A percentile compares a stretch with the other conserved stretches of the same genome.
Evolutionary conservation across 2,797 vertebrate genomes (phyloP).

Genomic region (Pipistrellus nathusii): DNA sequence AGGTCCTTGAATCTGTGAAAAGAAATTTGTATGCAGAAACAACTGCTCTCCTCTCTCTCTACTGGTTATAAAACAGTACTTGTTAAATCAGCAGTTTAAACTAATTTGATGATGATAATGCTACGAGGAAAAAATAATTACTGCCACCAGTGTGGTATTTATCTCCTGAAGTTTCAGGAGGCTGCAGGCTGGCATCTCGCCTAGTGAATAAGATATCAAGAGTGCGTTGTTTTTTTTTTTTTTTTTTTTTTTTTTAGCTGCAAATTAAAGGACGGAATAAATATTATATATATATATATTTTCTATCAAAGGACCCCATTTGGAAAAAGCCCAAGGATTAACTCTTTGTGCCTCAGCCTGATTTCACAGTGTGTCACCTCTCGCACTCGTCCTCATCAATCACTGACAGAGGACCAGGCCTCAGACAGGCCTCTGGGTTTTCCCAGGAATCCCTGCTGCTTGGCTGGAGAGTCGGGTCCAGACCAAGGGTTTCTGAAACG

Average conservation of each 20-base stretch:
- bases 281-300: constrained; percentile 70
- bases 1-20: constrained; percentile 37
- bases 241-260: constrained; percentile 59
- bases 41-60: neutral
- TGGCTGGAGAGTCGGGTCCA: constrained; percentile 83
- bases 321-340: constrained; percentile 85
- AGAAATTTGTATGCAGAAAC: constrained; percentile 60
- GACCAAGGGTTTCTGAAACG: constrained; percentile 76
- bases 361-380: constrained; percentile 86
- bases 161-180: constrained; percentile 70
- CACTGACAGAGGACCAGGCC: constrained; percentile 74
- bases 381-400: constrained; percentile 85
- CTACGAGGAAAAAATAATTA: constrained; percentile 60
- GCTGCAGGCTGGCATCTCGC: constrained; percentile 65
- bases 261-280: constrained; percentile 82
- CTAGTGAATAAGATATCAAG: constrained; percentile 75
- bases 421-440: constrained; percentile 84
- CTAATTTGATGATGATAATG: constrained; percentile 60
- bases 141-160: constrained; percentile 44
- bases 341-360: constrained; percentile 82
- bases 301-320: constrained; percentile 66
- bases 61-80: constrained; percentile 24
- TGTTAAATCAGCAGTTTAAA: constrained; percentile 65
- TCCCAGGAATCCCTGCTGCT: constrained; percentile 86
- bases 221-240: constrained; percentile 33